Evolutionary conservation across 2,888 invertebrate genomes (phyloP).

Genomic region (Drosophila algonquin): DNA sequence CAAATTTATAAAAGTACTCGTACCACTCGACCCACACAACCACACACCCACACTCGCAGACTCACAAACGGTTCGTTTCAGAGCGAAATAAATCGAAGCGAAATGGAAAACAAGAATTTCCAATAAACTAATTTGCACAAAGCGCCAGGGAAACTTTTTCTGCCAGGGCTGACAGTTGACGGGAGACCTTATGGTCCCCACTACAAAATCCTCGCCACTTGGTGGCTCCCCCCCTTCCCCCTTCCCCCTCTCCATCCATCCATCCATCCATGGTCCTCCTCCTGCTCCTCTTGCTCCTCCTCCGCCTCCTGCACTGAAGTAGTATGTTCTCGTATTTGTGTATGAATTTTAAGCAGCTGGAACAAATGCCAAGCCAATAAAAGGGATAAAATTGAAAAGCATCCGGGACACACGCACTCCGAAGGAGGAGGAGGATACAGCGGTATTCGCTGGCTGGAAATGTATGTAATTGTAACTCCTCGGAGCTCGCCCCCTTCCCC

Average conservation of each 20-base stretch:
- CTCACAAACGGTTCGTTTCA: constrained; percentile 7
- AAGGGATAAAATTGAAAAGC: constrained; percentile 77
- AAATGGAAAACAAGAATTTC: constrained; percentile 75
- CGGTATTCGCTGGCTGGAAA: constrained; percentile 7
- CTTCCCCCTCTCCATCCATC: no score
- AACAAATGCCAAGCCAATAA: constrained; percentile 71
- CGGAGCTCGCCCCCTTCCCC: neutral
- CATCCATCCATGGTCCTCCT: no score
- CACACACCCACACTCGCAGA: no score
- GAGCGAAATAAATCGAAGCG: constrained; percentile 41
- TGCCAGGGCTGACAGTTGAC: constrained; percentile 45
- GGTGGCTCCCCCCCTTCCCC: neutral
- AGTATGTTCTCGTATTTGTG: constrained; percentile 56
- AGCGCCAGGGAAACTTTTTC: constrained; percentile 50
- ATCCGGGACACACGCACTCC: constrained; percentile 28
- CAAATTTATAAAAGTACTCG: neutral
- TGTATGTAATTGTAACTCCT: constrained; percentile 74
- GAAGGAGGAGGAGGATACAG: neutral
- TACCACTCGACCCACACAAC: neutral
- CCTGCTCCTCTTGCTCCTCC: no score
- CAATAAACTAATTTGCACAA: constrained; percentile 82
- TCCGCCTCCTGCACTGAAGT: neutral
- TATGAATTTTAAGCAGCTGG: constrained; percentile 77
- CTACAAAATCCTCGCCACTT: neutral
- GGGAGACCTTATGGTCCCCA: constrained; percentile 21